Evolutionary conservation across 2,113 vertebrate genomes (phyloP).

Genomic region (Microcebus lehilahytsara): DNA sequence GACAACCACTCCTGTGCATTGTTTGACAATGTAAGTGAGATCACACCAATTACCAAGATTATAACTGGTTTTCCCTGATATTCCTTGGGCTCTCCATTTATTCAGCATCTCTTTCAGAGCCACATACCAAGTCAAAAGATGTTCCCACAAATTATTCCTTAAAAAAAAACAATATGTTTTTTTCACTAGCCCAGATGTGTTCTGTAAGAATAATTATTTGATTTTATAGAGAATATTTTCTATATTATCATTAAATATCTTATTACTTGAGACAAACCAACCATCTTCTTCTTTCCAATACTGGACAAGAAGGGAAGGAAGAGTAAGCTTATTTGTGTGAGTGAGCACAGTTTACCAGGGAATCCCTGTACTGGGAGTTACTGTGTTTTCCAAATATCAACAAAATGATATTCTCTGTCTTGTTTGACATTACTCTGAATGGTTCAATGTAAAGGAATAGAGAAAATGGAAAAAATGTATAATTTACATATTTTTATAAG

Average conservation of each 20-base stretch:
- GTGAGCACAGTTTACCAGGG: not conserved
- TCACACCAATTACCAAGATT: slow-evolving; percentile 74
- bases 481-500: not conserved
- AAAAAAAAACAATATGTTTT: not conserved
- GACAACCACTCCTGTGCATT: slow-evolving; percentile 4
- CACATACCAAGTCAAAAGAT: not conserved
- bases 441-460: not conserved
- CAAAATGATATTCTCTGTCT: not conserved
- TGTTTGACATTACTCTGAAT: not conserved
- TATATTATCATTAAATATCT: not conserved
- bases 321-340: not conserved
- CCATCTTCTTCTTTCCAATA: not conserved
- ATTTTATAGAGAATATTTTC: not conserved
- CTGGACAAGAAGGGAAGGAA: not conserved
- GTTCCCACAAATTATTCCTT: slow-evolving; percentile 14
- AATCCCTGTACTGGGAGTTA: not conserved
- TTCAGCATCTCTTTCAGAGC: not conserved
- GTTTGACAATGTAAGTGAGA: slow-evolving; percentile 63
- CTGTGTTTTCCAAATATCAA: not conserved
- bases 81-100: not conserved
- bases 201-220: not conserved
- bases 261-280: not conserved
- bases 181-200: not conserved
- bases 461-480: not conserved
- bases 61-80: slow-evolving; percentile 53